Evolutionary conservation across 92 coral and sea anemone genomes (phyloP), one percentile per base, ranked within the genome.

Genomic region (Scolanthus callimorphus): DNA sequence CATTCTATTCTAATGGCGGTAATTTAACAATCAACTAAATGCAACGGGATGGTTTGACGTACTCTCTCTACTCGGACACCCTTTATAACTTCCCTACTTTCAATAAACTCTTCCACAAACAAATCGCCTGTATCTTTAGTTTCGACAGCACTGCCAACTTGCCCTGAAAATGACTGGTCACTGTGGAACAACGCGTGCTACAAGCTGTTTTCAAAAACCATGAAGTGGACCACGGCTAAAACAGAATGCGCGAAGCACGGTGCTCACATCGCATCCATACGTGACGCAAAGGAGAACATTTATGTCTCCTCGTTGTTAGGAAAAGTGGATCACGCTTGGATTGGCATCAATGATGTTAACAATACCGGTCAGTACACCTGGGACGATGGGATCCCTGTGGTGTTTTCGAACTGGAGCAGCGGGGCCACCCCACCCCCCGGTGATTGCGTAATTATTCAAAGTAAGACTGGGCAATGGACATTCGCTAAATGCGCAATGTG

Each of bases 311-410:
- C 63, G 17, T 49, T 66, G 3, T 31, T 54, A 27, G 25, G 34
- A 2, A 17, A 23, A 1, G 39, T 34, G 1, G 15, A 26, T 3
- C 1, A 15, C 1, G 47, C 56, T 15, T 66, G 73, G 73, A 66
- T 66, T 17, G 73, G 73, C 12, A 41, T 66, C 15, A 66, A 54
- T 34, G 73, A 66, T 43, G 41, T 3, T 27, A 49, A 31, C 8
- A 41, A 4, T 2, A 53, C 52, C 27, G 44, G 39, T 22, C 15
- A 21, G 3, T 55, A 31, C 9, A 17, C 26, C 3, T 66, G 73
- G 73, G 31, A 25, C 8, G 73, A 66, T 20, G 21, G 56, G 1
- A 30, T 49, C 25, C 27, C 73, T 21, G 39, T 66, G 2, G 54
- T 23, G 20, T 66, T 30, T 17, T 19, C 62, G 3, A 51, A 53